Percentiles rank a stretch among this genome's conserved stretches.
phyloP scores from a whole-genome alignment of 2,113 vertebrate genomes.

The Rhinoderma darwinii region DNA sequence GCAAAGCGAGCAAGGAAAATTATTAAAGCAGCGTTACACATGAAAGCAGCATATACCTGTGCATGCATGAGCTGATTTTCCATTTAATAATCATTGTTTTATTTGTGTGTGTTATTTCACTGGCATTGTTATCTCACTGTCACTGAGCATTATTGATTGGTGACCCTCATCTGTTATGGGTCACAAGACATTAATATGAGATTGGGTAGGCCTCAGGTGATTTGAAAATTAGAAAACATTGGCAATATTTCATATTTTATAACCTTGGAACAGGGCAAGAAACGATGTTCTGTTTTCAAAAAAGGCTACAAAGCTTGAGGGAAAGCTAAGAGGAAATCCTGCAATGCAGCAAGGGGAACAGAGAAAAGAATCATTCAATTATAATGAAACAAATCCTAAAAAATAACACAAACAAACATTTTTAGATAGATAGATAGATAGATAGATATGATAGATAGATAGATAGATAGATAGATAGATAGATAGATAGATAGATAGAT shows the following conservation, averaged over 20 bases:
- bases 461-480: too few species aligned
- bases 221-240: not conserved
- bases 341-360: not conserved
- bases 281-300: not conserved
- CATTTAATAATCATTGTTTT: constrained; percentile 8
- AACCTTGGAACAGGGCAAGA: not conserved
- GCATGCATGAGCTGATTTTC: not conserved
- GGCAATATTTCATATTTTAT: constrained; percentile 10
- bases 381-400: not conserved
- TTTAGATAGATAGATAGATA: not conserved
- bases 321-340: not conserved
- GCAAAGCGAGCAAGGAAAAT: not conserved
- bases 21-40: not conserved
- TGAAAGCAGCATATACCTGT: not conserved
- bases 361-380: not conserved
- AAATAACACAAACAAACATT: not conserved
- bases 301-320: not conserved
- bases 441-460: too few species aligned
- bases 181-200: constrained; percentile 38
- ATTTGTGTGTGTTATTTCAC: not conserved
- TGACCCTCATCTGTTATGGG: constrained; percentile 41
- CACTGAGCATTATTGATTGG: constrained; percentile 20
- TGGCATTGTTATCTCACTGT: not conserved
- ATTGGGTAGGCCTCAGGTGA: not conserved
- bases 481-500: too few species aligned